Percentiles rank a stretch among this genome's conserved stretches.
Conservation (phyloP, 1,140 invertebrate species). For the Archegozetes longisetosus region DNA sequence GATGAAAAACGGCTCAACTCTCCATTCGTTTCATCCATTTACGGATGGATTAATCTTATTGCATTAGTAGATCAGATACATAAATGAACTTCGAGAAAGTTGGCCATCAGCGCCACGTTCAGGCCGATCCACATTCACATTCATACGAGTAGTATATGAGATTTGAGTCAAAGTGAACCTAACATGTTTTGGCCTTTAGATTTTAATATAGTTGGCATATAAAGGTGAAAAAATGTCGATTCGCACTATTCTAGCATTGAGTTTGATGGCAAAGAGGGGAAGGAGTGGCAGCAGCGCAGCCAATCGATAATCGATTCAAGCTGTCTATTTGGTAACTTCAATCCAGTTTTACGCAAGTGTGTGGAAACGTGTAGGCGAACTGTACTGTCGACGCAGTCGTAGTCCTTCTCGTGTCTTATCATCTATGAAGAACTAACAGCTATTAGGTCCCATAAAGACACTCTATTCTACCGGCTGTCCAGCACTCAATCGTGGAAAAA, state of each 20-base stretch:
- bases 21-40: not conserved
- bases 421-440: not conserved
- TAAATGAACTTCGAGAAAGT: not conserved
- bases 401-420: not conserved
- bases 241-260: not conserved
- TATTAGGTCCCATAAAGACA: too few species aligned
- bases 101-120: not conserved
- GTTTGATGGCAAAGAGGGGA: not conserved
- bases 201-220: not conserved
- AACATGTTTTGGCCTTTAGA: not conserved
- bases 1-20: too few species aligned
- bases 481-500: too few species aligned
- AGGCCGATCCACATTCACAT: not conserved
- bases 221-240: not conserved
- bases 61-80: not conserved
- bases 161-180: not conserved
- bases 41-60: not conserved
- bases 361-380: not conserved
- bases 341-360: not conserved
- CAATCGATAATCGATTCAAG: not conserved
- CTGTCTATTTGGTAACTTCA: too few species aligned
- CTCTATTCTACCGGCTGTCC: too few species aligned
- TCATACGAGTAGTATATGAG: not conserved
- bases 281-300: not conserved
- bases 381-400: not conserved